Conservation (phyloP, 2,888 invertebrate species). For the Platycheirus rosarum region DNA sequence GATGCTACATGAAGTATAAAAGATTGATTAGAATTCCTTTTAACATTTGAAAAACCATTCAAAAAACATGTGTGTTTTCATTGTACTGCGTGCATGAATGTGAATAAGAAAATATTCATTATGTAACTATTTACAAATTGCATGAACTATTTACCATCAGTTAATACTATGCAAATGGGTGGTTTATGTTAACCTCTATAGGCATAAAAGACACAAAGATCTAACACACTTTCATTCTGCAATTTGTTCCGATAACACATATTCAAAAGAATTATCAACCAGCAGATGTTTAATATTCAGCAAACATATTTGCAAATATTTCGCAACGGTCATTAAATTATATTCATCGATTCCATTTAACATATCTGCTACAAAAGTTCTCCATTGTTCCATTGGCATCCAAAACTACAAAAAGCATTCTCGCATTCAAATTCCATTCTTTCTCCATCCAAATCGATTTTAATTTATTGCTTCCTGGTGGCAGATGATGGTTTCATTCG, state of each 20-base stretch:
- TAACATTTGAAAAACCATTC: no score
- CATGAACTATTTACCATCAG: no score
- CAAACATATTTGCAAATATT: slow-evolving; percentile 55
- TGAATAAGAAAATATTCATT: no score
- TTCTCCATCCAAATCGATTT: slow-evolving; percentile 37
- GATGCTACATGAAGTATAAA: no score
- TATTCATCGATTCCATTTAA: slow-evolving; percentile 59
- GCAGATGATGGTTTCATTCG: slow-evolving; percentile 60
- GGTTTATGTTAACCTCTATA: no score
- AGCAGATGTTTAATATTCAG: slow-evolving; percentile 56
- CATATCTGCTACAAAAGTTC: slow-evolving; percentile 46
- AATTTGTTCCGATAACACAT: neutral
- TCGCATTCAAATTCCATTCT: slow-evolving; percentile 61
- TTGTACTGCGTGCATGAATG: no score
- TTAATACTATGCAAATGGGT: no score
- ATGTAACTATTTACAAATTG: no score
- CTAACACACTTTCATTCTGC: no score
- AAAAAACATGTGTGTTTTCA: no score
- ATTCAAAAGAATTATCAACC: slow-evolving; percentile 10
- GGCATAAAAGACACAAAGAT: no score
- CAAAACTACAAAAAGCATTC: slow-evolving; percentile 4
- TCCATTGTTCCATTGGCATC: slow-evolving; percentile 33
- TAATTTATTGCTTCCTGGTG: slow-evolving; percentile 69
- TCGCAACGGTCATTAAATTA: slow-evolving; percentile 69
- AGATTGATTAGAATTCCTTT: no score